These are phyloP conservation scores for Epiperipatus broadwayi DNA, from an alignment of 2,888 invertebrate species.

Conservation along the genomic window DNA sequence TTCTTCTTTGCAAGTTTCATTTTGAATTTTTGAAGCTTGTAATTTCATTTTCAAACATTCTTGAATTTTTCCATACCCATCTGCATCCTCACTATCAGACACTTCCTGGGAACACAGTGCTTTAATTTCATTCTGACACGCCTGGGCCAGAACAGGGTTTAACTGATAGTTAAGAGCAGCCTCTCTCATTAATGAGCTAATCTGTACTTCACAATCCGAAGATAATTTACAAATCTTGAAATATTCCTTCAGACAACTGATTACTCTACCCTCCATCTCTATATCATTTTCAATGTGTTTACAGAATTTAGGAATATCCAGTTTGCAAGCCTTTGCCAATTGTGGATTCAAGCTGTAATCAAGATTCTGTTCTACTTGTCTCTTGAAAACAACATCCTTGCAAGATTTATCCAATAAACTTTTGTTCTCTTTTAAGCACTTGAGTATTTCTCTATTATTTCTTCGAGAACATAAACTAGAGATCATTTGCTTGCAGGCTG, in stretches of 20 bases:
- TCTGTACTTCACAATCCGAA: slow-evolving; percentile 61
- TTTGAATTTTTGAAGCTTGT: no score
- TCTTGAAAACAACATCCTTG: slow-evolving; percentile 56
- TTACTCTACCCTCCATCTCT: slow-evolving; percentile 63
- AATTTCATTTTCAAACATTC: slow-evolving; percentile 59
- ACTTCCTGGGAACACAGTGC: slow-evolving; percentile 31
- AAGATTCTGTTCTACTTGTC: slow-evolving; percentile 71
- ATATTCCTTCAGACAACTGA: slow-evolving; percentile 68
- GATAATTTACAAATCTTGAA: no score
- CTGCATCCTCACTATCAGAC: slow-evolving; percentile 36
- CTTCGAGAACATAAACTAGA: slow-evolving; percentile 57
- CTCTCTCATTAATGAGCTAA: slow-evolving; percentile 59
- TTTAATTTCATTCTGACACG: slow-evolving; percentile 46
- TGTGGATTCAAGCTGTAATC: slow-evolving; percentile 75
- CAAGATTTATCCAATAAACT: slow-evolving; percentile 57
- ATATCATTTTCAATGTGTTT: slow-evolving; percentile 29
- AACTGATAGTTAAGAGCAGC: slow-evolving; percentile 75
- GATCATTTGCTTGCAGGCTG: slow-evolving; percentile 66
- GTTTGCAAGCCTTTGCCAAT: slow-evolving; percentile 55
- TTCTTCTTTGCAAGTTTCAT: no score
- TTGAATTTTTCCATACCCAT: slow-evolving; percentile 43
- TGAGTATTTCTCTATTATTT: slow-evolving; percentile 40
- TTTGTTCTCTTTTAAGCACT: slow-evolving; percentile 48
- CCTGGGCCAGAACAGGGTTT: slow-evolving; percentile 61
- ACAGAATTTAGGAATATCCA: slow-evolving; percentile 59